phyloP scores from a whole-genome alignment of 2,797 vertebrate genomes.

The Perodicticus potto region DNA sequence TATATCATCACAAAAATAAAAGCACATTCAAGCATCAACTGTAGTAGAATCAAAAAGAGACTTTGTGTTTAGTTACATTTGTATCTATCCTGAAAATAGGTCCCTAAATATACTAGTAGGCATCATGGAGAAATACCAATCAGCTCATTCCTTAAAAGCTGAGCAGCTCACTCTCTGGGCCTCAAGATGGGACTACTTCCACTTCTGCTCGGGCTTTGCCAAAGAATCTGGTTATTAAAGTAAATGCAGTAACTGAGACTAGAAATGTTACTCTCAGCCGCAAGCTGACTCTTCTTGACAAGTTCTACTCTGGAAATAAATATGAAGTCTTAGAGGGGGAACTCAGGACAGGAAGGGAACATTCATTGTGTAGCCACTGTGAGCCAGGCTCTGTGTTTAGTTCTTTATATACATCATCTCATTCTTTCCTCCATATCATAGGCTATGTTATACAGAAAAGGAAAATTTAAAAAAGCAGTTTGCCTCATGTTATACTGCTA shows the following conservation, averaged over 20 bases:
- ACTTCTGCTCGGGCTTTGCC: not conserved
- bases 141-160: not conserved
- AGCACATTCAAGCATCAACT: not conserved
- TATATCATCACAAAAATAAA: constrained; percentile 45
- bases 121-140: not conserved
- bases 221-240: not conserved
- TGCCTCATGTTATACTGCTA: not conserved
- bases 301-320: not conserved
- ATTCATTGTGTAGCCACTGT: not conserved
- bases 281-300: not conserved
- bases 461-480: not conserved
- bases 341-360: not conserved
- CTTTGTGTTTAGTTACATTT: not conserved
- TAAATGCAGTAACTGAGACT: not conserved
- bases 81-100: constrained; percentile 23
- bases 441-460: not conserved
- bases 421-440: not conserved
- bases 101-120: not conserved
- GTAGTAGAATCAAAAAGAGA: not conserved
- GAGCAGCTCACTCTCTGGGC: not conserved
- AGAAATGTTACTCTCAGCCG: not conserved
- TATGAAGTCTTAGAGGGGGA: not conserved
- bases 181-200: not conserved
- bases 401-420: not conserved
- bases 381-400: not conserved